phyloP scores from a whole-genome alignment of 2,113 vertebrate genomes.

The Centropus bengalensis region DNA sequence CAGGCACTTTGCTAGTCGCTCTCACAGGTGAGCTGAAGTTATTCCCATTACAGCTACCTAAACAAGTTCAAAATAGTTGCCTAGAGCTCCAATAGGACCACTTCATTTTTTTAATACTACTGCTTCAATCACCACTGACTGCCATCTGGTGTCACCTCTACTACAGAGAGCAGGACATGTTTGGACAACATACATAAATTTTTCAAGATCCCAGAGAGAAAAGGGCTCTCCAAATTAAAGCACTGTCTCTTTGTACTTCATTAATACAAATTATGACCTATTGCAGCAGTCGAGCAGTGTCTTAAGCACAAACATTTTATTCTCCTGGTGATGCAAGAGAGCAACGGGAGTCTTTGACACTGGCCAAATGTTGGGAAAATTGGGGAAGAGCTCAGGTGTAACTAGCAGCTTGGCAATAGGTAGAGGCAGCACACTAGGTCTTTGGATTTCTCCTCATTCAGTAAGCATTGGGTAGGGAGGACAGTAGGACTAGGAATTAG shows the following conservation, averaged over 20 bases:
- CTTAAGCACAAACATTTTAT: background rate
- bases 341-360: background rate
- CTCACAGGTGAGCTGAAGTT: background rate
- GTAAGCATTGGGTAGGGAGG: background rate
- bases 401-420: background rate
- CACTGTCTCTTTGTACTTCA: background rate
- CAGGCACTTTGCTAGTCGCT: background rate
- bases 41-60: background rate
- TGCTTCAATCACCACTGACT: background rate
- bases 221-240: background rate
- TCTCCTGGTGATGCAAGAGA: background rate
- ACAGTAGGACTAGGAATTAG: background rate
- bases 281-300: background rate
- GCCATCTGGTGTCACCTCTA: background rate
- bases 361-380: background rate
- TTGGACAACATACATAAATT: background rate
- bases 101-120: background rate
- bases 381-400: background rate
- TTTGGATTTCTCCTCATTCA: background rate
- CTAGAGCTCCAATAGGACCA: background rate
- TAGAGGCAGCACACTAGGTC: background rate
- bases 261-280: background rate
- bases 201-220: background rate
- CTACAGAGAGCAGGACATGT: background rate
- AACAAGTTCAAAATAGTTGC: background rate